A percentile compares a stretch with the other conserved stretches of the same genome.
Conservation (phyloP, 2,888 invertebrate species). For the Stomorhina lunata region DNA sequence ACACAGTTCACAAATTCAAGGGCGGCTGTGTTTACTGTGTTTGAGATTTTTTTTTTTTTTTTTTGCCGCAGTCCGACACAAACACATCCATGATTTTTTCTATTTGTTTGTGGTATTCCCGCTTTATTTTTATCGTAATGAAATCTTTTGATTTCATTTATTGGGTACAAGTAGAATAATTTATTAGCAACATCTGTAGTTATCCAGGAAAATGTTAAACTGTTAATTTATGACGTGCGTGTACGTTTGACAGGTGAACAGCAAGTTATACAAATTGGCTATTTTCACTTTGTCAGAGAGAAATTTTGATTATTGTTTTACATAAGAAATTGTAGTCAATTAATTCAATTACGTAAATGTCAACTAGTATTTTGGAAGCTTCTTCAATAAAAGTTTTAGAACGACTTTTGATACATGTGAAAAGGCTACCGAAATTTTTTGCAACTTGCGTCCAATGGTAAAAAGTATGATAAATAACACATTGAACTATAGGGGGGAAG, state of each 20-base stretch:
- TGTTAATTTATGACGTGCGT: neutral
- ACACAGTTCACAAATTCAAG: conserved; percentile 40
- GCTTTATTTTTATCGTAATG: conserved; percentile 29
- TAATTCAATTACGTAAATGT: no score
- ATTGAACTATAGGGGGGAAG: no score
- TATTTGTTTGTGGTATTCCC: conserved; percentile 14
- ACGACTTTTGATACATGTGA: no score
- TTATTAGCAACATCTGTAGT: neutral
- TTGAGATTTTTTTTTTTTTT: no score
- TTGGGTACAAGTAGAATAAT: conserved; percentile 3
- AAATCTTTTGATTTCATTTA: neutral
- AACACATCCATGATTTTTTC: neutral
- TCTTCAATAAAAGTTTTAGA: no score
- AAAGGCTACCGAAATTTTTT: no score
- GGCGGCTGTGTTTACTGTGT: conserved; percentile 32
- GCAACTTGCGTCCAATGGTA: no score
- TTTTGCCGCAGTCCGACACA: neutral
- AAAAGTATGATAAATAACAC: no score
- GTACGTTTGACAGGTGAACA: neutral
- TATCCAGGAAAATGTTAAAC: neutral
- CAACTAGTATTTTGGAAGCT: no score
- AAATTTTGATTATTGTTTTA: neutral
- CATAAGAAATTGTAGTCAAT: no score
- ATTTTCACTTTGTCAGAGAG: neutral
- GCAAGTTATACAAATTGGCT: conserved; percentile 1